A percentile compares a stretch with the other conserved stretches of the same genome.
These are phyloP conservation scores for Zhengitettix transpicula DNA, from an alignment of 2,888 invertebrate species.

Conservation along the genomic window DNA sequence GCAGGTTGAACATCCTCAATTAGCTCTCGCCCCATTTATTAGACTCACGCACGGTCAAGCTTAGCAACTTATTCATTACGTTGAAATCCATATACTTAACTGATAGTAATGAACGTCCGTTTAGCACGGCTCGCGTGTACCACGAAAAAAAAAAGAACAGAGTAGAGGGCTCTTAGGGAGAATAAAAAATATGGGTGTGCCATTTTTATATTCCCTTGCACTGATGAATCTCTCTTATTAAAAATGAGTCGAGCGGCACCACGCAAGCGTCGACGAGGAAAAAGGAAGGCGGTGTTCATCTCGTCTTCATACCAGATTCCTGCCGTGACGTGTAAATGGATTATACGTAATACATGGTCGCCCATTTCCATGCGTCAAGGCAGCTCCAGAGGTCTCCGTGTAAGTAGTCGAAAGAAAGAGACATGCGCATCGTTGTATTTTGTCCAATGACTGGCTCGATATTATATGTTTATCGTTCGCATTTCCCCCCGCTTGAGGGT, in stretches of 20 bases:
- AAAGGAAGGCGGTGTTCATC: no score
- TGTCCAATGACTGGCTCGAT: neutral
- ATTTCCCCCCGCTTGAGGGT: neutral
- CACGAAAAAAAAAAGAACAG: neutral
- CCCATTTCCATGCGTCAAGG: no score
- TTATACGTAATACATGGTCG: no score
- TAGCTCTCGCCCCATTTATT: neutral
- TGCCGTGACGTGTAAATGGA: no score
- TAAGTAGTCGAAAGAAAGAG: no score
- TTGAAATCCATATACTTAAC: neutral
- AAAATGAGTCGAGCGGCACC: neutral
- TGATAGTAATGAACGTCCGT: neutral
- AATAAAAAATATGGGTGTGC: neutral
- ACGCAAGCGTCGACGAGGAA: no score
- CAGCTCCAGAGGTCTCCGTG: no score
- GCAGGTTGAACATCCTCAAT: neutral
- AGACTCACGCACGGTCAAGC: neutral
- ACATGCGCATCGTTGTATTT: neutral
- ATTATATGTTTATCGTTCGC: neutral
- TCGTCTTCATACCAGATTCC: no score
- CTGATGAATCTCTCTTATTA: neutral
- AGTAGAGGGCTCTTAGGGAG: neutral
- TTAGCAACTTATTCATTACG: neutral
- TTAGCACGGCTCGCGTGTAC: neutral
- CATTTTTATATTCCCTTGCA: neutral